Evolutionary conservation across 2,113 vertebrate genomes (phyloP).

Genomic region (Petaurus breviceps): DNA sequence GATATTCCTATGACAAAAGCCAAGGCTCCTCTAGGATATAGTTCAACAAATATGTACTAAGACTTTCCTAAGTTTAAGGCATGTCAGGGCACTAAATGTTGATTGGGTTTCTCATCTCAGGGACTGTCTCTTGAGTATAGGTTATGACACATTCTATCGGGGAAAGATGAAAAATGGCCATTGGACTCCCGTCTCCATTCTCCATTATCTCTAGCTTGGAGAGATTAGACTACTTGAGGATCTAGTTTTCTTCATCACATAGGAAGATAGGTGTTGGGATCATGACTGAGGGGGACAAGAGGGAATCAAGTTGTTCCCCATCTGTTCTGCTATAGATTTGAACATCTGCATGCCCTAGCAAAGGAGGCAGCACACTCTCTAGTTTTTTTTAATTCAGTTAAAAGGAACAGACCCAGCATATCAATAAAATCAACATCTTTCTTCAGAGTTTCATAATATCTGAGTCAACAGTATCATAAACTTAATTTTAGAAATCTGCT

Average conservation of each 20-base stretch:
- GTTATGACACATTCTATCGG: not conserved
- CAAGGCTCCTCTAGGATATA: not conserved
- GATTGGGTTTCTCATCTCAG: constrained; percentile 16
- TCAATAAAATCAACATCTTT: not conserved
- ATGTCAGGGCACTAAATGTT: not conserved
- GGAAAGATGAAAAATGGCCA: not conserved
- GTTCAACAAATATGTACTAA: not conserved
- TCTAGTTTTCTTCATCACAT: not conserved
- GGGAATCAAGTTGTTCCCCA: not conserved
- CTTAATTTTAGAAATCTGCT: constrained; percentile 24
- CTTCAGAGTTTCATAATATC: constrained; percentile 8
- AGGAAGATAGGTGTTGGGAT: not conserved
- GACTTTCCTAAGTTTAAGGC: not conserved
- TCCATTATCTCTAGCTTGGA: not conserved
- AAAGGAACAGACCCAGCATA: not conserved
- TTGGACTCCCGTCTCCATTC: not conserved
- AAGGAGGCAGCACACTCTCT: not conserved
- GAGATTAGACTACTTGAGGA: not conserved
- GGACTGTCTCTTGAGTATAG: not conserved
- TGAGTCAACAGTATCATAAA: constrained; percentile 19
- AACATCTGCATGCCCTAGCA: not conserved
- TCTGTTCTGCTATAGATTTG: not conserved
- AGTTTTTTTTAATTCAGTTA: not conserved
- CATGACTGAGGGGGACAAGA: not conserved
- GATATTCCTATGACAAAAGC: not conserved